Evolutionary conservation across 1,140 invertebrate genomes (phyloP), one percentile per base, ranked within the genome.

Genomic region (Drosophila suzukii): DNA sequence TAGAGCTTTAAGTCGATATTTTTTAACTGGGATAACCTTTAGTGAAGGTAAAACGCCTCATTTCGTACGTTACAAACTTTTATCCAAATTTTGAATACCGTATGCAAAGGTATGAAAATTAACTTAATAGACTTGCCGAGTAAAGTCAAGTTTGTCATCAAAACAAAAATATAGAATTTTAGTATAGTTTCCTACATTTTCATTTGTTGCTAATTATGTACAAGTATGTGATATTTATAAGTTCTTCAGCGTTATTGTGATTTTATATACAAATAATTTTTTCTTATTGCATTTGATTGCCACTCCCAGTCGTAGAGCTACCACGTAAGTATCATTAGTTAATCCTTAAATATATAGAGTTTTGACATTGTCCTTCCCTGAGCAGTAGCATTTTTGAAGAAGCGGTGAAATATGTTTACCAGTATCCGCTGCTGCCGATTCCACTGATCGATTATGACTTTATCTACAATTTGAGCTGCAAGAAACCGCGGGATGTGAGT

Each of bases 381-480:
- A 53, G 8, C 10, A 12, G 3, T 7, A 6, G 1, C 7, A 12
- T 15, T 6, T 15, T 53, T 12, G 20, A 30, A 1, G 54, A 76
- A 1, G 17, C 6, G 0, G 12, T 56, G 6, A 30, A 46, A 5
- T 36, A 30, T 0, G 11, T 13, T 1, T 41, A 49, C 4, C 32
- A 66, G 17, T 46, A 43, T 11, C 49, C 50, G 6, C 15, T 32
- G 20, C 17, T 59, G 13, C 15, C 39, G 7, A 5, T 17, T 27
- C 58, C 83, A 2, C 30, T 79, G 10, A 89, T 86, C 15, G 50
- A 60, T 12, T 55, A 70, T 65, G 39, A 43, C 1, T 80, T 77
- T 43, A 56, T 88, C 6, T 49, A 77, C 49, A 71, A 71, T 6
- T 47, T 88, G 41, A 58, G 43, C 0, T 74, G 66, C 57, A 27